Conservation (phyloP, 2,113 vertebrate genomes). For the Bambusicola thoracicus region DNA sequence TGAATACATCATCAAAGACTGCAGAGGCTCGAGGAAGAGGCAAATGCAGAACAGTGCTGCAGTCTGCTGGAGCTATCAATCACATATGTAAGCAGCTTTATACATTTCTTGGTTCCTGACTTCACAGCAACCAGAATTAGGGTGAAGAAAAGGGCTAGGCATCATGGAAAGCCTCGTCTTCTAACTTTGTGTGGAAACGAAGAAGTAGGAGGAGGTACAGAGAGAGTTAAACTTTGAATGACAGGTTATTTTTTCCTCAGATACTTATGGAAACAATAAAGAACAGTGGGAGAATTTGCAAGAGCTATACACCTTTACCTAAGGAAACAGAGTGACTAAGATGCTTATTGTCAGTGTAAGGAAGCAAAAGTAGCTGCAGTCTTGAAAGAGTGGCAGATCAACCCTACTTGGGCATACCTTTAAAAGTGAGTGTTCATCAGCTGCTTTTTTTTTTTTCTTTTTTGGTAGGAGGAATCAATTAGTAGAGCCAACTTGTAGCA, state of each 20-base stretch:
- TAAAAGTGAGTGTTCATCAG: slow-evolving; percentile 35
- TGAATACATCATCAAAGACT: background rate
- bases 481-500: slow-evolving; percentile 15
- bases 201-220: background rate
- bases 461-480: slow-evolving; percentile 60
- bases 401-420: slow-evolving; percentile 5
- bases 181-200: background rate
- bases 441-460: slow-evolving; percentile 14
- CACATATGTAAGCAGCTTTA: background rate
- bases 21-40: background rate
- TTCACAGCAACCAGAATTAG: background rate
- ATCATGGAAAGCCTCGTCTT: background rate
- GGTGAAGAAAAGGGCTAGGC: background rate
- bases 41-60: background rate
- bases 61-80: background rate
- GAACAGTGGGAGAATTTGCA: background rate
- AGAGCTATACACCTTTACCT: background rate
- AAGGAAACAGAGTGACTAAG: slow-evolving; percentile 41
- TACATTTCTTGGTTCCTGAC: background rate
- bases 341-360: slow-evolving; percentile 52
- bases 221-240: background rate
- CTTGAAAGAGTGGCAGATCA: slow-evolving; percentile 41
- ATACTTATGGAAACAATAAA: background rate
- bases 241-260: background rate
- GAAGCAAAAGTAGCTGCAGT: slow-evolving; percentile 43